Evolutionary conservation across 37 sponge, comb jelly and placozoan genomes (phyloP).

Genomic region (Ianthella basta): DNA sequence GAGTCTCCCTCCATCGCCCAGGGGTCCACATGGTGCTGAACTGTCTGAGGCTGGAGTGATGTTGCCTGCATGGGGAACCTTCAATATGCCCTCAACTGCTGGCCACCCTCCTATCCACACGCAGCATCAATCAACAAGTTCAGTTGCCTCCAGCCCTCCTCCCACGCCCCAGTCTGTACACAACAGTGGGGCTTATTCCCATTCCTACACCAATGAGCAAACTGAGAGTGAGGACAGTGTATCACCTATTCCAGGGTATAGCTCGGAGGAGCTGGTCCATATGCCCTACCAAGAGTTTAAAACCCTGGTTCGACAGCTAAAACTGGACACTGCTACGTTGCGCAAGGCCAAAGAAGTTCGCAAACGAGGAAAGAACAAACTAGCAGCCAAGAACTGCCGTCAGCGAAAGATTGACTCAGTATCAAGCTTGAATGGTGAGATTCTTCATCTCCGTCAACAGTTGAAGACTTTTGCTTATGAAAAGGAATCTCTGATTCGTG

Average conservation of each 20-base stretch:
- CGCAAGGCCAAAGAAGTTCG: conserved; percentile 62
- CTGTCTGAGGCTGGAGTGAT: too few relatives aligned
- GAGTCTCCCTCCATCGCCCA: too few relatives aligned
- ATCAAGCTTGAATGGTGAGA: not conserved
- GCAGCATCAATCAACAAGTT: too few relatives aligned
- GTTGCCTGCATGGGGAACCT: too few relatives aligned
- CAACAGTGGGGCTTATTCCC: too few relatives aligned
- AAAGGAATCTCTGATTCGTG: not conserved
- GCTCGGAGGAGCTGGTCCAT: conserved; percentile 25
- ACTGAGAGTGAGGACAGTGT: too few relatives aligned
- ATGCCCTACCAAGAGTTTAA: conserved; percentile 79
- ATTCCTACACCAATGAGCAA: too few relatives aligned
- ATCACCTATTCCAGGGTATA: conserved; percentile 10
- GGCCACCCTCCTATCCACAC: too few relatives aligned
- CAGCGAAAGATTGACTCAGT: conserved; percentile 60
- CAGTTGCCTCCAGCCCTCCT: too few relatives aligned
- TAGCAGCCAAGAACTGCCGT: conserved; percentile 72
- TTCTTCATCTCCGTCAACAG: not conserved
- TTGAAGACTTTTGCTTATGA: not conserved
- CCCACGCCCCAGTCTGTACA: too few relatives aligned
- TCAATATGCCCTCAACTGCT: too few relatives aligned
- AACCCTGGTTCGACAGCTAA: conserved; percentile 42
- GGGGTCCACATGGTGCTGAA: too few relatives aligned
- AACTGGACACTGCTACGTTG: conserved; percentile 36
- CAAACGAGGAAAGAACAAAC: conserved; percentile 73